phyloP scores from a whole-genome alignment of 2,113 vertebrate genomes.

The Chunga burmeisteri region DNA sequence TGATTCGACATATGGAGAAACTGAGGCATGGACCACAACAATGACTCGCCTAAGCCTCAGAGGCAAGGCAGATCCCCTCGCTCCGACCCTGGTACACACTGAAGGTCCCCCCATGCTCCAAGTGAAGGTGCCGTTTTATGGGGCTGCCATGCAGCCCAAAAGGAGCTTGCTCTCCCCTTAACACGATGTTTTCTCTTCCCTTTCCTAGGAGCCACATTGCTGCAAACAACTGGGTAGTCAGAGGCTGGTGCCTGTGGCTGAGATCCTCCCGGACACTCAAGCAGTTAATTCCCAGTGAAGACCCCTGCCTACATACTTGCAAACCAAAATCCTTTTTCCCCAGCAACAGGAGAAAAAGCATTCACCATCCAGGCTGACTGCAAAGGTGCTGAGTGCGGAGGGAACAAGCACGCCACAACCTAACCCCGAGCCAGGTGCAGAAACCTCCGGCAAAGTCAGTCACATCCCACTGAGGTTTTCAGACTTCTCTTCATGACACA shows the following conservation, averaged over 20 bases:
- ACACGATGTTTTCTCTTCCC: not conserved
- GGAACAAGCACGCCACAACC: not conserved
- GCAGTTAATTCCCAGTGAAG: not conserved
- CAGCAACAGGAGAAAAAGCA: not conserved
- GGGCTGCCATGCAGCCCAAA: not conserved
- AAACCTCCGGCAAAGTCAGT: not conserved
- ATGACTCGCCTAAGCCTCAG: not conserved
- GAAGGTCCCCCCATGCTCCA: not conserved
- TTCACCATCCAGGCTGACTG: not conserved
- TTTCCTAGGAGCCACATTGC: not conserved
- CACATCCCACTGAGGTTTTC: not conserved
- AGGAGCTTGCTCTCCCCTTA: not conserved
- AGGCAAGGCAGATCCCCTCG: rapidly evolving
- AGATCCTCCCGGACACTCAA: not conserved
- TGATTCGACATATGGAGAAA: not conserved
- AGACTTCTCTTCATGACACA: not conserved
- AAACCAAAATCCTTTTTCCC: not conserved
- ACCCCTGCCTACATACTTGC: not conserved
- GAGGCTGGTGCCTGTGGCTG: not conserved
- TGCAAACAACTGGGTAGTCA: not conserved
- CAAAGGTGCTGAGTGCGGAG: not conserved
- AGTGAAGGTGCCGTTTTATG: not conserved
- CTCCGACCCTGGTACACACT: rapidly evolving
- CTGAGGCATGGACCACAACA: not conserved
- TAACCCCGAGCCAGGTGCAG: not conserved